These are phyloP conservation scores for Danaus chrysippus DNA, from an alignment of 2,888 invertebrate species.

Conservation along the genomic window DNA sequence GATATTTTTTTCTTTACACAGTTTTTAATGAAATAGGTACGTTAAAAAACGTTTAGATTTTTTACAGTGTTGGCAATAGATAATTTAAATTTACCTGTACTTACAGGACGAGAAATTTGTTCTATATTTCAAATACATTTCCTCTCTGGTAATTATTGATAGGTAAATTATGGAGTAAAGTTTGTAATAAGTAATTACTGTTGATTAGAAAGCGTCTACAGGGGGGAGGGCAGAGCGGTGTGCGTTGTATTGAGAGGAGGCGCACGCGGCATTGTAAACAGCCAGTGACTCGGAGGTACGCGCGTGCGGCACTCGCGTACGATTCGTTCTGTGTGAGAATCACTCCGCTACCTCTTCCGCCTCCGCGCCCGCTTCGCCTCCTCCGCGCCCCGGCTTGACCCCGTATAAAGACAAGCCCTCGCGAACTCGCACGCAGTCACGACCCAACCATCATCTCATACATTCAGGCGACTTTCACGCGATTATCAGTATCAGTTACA, in stretches of 20 bases:
- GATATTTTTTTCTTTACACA: too few species aligned
- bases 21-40: too few species aligned
- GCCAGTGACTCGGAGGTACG: slow-evolving; percentile 50
- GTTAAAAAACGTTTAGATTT: too few species aligned
- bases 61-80: too few species aligned
- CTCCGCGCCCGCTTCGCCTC: slow-evolving; percentile 35
- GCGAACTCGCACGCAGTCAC: slow-evolving; percentile 69
- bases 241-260: slow-evolving; percentile 32
- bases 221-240: slow-evolving; percentile 34
- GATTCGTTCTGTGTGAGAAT: slow-evolving; percentile 35
- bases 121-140: neutral
- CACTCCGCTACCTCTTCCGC: slow-evolving; percentile 37
- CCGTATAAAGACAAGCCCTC: slow-evolving; percentile 61
- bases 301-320: slow-evolving; percentile 35
- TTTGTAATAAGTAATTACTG: slow-evolving; percentile 46
- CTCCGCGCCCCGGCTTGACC: slow-evolving; percentile 39
- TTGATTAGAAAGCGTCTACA: slow-evolving; percentile 50
- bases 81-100: too few species aligned
- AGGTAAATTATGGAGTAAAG: slow-evolving; percentile 46
- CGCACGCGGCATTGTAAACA: slow-evolving; percentile 39
- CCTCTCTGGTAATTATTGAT: slow-evolving; percentile 29
- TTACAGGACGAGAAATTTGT: too few species aligned
- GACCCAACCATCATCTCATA: slow-evolving; percentile 62
- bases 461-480: slow-evolving; percentile 58
- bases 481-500: slow-evolving; percentile 34